Conservation (phyloP, 35 echinoderm and acorn worm genomes). For the Nesometra sesokonis region DNA sequence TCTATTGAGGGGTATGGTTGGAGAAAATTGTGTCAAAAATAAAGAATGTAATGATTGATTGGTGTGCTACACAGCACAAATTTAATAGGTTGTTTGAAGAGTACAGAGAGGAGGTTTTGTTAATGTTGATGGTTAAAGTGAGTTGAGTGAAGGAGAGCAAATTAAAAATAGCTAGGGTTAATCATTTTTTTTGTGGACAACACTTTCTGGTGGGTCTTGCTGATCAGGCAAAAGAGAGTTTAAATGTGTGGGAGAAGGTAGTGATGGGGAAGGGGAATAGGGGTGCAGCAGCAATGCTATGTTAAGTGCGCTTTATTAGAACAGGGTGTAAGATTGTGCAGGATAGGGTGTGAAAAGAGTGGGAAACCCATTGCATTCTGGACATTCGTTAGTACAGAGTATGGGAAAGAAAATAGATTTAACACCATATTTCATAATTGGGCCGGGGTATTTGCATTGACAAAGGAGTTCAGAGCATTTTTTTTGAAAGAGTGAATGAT, state of each 20-base stretch:
- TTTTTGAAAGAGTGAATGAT: constrained; percentile 36
- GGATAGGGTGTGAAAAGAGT: constrained; percentile 28
- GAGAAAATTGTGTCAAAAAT: constrained; percentile 20
- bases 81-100: constrained; percentile 26
- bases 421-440: constrained; percentile 54
- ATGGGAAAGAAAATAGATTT: constrained; percentile 39
- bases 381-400: constrained; percentile 4
- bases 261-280: constrained; percentile 34
- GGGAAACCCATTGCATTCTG: constrained; percentile 28
- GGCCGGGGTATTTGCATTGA: constrained; percentile 22
- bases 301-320: constrained; percentile 1
- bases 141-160: constrained; percentile 10
- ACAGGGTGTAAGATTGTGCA: constrained; percentile 38
- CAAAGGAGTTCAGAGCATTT: constrained; percentile 2
- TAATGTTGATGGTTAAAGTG: constrained; percentile 11
- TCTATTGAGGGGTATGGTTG: background rate
- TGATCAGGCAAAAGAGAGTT: background rate
- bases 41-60: constrained; percentile 49
- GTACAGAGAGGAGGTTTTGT: constrained; percentile 4
- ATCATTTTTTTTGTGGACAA: constrained; percentile 65
- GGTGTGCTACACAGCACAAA: constrained; percentile 51
- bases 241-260: constrained; percentile 5
- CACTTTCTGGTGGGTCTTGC: constrained; percentile 64
- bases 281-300: constrained; percentile 13
- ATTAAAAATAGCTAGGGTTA: constrained; percentile 8